Evolutionary conservation across 2,888 invertebrate species (phyloP).

Genomic region (Lepidonotus clava): DNA sequence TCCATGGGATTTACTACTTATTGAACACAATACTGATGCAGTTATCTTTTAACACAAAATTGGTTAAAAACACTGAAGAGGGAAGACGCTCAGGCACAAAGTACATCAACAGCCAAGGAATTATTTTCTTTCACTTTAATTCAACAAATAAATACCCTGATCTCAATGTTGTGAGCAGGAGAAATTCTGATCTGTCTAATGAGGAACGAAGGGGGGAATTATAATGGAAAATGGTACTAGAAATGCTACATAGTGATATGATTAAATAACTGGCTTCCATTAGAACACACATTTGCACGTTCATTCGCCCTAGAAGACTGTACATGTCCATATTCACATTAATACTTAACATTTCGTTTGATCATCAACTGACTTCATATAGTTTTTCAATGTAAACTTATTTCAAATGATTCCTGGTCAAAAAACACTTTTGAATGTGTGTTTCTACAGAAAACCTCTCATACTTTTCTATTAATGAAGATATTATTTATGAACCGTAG

Average conservation of each 20-base stretch:
- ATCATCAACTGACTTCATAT: background rate
- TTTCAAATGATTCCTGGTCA: too few relatives aligned
- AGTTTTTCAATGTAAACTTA: too few relatives aligned
- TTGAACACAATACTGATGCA: conserved; percentile 46
- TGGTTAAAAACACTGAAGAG: background rate
- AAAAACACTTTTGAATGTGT: too few relatives aligned
- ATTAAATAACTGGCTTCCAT: background rate
- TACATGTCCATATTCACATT: conserved; percentile 35
- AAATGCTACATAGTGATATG: background rate
- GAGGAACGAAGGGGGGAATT: background rate
- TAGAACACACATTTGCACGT: background rate
- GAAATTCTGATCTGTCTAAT: background rate
- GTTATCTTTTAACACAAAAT: conserved; percentile 10
- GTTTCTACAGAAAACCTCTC: too few relatives aligned
- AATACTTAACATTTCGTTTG: background rate
- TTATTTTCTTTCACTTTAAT: conserved; percentile 7
- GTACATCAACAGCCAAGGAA: background rate
- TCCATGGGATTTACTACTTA: conserved; percentile 27
- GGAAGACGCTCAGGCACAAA: conserved; percentile 32
- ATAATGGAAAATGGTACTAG: conserved; percentile 4
- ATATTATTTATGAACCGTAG: too few relatives aligned
- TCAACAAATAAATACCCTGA: conserved; percentile 25
- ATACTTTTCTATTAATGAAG: too few relatives aligned
- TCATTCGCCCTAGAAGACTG: background rate
- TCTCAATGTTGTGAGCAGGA: background rate